Evolutionary conservation across 1,140 invertebrate genomes (phyloP).

Genomic region (Diplogasteroides magnus): DNA sequence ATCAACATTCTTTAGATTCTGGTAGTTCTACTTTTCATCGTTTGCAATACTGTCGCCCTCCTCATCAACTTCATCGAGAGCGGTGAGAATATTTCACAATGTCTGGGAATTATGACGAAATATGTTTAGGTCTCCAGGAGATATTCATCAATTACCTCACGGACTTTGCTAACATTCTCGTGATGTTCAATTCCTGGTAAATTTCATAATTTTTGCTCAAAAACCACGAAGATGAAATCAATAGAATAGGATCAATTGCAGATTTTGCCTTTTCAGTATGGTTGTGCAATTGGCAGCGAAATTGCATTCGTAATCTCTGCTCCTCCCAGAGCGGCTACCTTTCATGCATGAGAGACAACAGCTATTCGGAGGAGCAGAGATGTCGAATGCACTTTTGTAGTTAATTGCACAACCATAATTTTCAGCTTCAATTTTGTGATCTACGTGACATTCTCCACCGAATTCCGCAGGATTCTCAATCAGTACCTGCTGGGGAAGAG

Average conservation of each 20-base stretch:
- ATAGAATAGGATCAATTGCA: too few species aligned
- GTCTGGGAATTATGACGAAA: too few species aligned
- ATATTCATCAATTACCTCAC: slow-evolving; percentile 51
- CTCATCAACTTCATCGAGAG: slow-evolving; percentile 50
- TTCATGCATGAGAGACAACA: too few species aligned
- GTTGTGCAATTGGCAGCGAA: too few species aligned
- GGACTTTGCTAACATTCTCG: slow-evolving; percentile 49
- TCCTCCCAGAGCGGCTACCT: too few species aligned
- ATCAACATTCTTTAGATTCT: slow-evolving; percentile 40
- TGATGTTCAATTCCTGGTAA: slow-evolving; percentile 53
- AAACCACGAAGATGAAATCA: too few species aligned
- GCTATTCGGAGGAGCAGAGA: not conserved
- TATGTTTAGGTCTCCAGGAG: slow-evolving; percentile 35
- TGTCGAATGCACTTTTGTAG: not conserved
- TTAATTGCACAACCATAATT: too few species aligned
- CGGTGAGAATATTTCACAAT: too few species aligned
- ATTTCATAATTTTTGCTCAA: slow-evolving; percentile 27
- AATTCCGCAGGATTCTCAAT: not conserved
- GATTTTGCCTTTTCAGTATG: too few species aligned
- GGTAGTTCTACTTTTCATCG: slow-evolving; percentile 52
- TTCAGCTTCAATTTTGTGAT: slow-evolving; percentile 36
- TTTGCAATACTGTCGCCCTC: slow-evolving; percentile 48
- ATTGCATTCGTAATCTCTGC: too few species aligned
- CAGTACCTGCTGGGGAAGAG: not conserved
- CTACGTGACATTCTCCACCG: slow-evolving; percentile 25